phyloP scores from a whole-genome alignment of 1,140 invertebrate species.

The Mylabris phalerata region DNA sequence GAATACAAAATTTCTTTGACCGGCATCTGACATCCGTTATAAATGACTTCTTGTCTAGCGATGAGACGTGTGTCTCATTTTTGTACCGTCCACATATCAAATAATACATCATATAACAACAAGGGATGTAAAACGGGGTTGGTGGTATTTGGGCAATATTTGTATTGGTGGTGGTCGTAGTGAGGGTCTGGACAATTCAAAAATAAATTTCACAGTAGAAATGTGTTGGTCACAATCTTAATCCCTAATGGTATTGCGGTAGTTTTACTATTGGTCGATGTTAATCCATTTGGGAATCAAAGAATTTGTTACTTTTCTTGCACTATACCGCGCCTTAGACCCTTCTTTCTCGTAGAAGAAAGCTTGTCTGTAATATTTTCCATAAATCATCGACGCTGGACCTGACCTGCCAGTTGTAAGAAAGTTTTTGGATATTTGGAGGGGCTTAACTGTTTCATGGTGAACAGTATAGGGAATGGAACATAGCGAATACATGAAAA shows the following conservation, averaged over 20 bases:
- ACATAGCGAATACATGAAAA: slow-evolving; percentile 23
- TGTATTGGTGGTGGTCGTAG: not conserved
- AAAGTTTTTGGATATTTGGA: slow-evolving; percentile 15
- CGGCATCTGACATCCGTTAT: slow-evolving; percentile 34
- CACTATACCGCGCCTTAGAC: slow-evolving; percentile 1
- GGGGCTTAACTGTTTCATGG: slow-evolving; percentile 20
- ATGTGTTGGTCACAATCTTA: slow-evolving; percentile 25
- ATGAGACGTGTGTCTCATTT: slow-evolving; percentile 27
- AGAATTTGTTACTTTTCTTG: slow-evolving; percentile 31
- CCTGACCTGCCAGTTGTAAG: slow-evolving; percentile 33
- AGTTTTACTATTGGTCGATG: slow-evolving; percentile 18
- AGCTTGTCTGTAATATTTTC: slow-evolving; percentile 32
- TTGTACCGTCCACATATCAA: slow-evolving; percentile 26
- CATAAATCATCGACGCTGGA: slow-evolving; percentile 38
- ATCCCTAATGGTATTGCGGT: slow-evolving; percentile 27
- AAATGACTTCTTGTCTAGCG: slow-evolving; percentile 16
- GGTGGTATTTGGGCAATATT: too few species aligned
- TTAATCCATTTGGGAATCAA: slow-evolving; percentile 17
- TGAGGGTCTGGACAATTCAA: slow-evolving; percentile 21
- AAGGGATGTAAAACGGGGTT: too few species aligned
- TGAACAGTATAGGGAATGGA: not conserved
- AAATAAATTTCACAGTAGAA: slow-evolving; percentile 26
- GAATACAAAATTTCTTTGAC: slow-evolving; percentile 33
- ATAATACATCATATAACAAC: slow-evolving; percentile 16
- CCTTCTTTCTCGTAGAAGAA: too few species aligned